phyloP scores from a whole-genome alignment of 2,888 invertebrate species.

The Philereme transversata region DNA sequence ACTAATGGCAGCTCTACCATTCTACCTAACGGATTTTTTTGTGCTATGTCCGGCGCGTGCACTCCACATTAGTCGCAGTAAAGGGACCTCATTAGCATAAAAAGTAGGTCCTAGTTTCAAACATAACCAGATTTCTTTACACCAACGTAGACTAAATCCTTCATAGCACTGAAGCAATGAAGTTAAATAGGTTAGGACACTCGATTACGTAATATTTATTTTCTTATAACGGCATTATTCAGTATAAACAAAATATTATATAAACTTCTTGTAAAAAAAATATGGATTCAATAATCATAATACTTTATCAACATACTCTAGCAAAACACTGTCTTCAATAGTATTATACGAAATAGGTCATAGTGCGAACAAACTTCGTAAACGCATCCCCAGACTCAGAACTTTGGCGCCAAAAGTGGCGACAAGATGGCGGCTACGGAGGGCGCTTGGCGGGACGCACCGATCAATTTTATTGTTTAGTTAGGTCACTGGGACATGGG shows the following conservation, averaged over 20 bases:
- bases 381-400: slow-evolving; percentile 62
- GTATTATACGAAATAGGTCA: slow-evolving; percentile 53
- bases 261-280: no score
- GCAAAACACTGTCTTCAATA: slow-evolving; percentile 4
- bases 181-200: no score
- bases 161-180: no score
- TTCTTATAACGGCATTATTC: no score
- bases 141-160: not conserved
- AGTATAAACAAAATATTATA: no score
- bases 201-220: no score
- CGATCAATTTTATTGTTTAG: slow-evolving; percentile 48
- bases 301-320: not conserved
- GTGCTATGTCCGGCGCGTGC: slow-evolving; percentile 40
- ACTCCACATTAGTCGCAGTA: slow-evolving; percentile 41
- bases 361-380: slow-evolving; percentile 53
- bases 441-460: slow-evolving; percentile 48
- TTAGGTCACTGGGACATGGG: slow-evolving; percentile 36
- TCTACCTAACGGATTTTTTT: not conserved
- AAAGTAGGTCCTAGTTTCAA: slow-evolving; percentile 31
- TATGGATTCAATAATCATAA: no score
- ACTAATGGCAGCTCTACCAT: no score
- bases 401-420: slow-evolving; percentile 74
- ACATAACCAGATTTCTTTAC: slow-evolving; percentile 20
- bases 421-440: slow-evolving; percentile 61
- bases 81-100: slow-evolving; percentile 50